Evolutionary conservation across 2,113 vertebrate genomes (phyloP), one percentile per base, ranked within the genome.

Genomic region (Crypturellus undulatus): DNA sequence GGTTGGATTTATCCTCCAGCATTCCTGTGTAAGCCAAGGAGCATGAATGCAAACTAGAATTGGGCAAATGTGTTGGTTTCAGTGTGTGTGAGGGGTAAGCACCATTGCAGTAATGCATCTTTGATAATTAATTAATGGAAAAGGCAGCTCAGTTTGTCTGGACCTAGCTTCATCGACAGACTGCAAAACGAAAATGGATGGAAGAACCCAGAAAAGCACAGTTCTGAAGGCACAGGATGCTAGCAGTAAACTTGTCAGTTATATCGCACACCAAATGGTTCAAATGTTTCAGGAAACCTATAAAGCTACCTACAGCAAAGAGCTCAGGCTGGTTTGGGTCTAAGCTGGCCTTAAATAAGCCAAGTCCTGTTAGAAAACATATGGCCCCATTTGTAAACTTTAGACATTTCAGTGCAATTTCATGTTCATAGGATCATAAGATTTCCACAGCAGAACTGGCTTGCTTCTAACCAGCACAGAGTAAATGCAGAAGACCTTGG

Each of bases 281-380:
- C n/a, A 47, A 60, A 95, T 88, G n/a, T 69, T 79, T 40, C 85
- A 69, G 8, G 6, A 81, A 93, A 58, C 24, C 65, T 45, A 12
- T 36, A 84, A 88, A 96, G 36, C 56, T 71, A 79, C 34, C 73
- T 79, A 56, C 51, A 92, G 89, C 54, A 89, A 65, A 5, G 75
- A 94, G 52, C 47, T 84, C 72, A 90, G 79, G 10, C 82, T 93
- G 63, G 58, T 72, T 47, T 42, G 40, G 83, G 90, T 78, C 70
- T 84, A 72, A 0, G 9, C 77, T 65, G 79, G 79, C 69, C 69
- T 76, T 43, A n/a, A 83, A 36, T 52, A 75, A 84, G 58, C 28
- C 69, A 93, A 75, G 30, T 86, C 69, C 79, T 89, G 38, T 3
- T 64, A 56, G 45, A 60, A 81, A 92, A 92, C 75, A 92, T 73